Evolutionary conservation across 1,140 invertebrate genomes (phyloP).

Genomic region (Colletes latitarsis): DNA sequence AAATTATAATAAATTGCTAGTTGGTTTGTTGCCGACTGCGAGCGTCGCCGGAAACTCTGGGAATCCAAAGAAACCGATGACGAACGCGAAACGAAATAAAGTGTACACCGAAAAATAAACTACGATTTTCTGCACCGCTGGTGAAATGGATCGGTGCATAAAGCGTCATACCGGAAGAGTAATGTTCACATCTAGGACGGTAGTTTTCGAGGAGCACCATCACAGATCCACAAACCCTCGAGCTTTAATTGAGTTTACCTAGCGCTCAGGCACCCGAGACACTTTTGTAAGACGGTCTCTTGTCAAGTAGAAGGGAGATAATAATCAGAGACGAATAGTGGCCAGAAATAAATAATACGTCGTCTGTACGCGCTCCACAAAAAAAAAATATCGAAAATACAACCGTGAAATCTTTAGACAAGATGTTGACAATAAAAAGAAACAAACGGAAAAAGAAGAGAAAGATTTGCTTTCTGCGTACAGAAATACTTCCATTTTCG

Average conservation of each 20-base stretch:
- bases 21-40: neutral
- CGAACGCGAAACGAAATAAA: neutral
- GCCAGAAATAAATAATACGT: conserved; percentile 56
- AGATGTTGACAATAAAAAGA: neutral
- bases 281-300: conserved; percentile 36
- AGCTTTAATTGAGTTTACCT: conserved; percentile 61
- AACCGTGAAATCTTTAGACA: neutral
- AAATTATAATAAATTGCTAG: neutral
- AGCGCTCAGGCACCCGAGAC: conserved; percentile 37
- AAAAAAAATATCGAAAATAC: neutral
- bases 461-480: too few species aligned
- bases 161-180: conserved; percentile 13
- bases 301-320: conserved; percentile 26
- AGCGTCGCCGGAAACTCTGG: too few species aligned
- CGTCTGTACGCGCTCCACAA: neutral
- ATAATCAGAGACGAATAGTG: conserved; percentile 45
- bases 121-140: neutral
- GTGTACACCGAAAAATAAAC: neutral
- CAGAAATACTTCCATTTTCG: too few species aligned
- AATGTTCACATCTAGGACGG: neutral
- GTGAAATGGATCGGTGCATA: neutral
- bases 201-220: conserved; percentile 7
- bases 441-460: too few species aligned
- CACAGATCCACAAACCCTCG: conserved; percentile 26
- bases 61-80: neutral